These are phyloP conservation scores for Brachionus asplanchnoidis DNA, from an alignment of 1,140 invertebrate genomes.

Conservation along the genomic window DNA sequence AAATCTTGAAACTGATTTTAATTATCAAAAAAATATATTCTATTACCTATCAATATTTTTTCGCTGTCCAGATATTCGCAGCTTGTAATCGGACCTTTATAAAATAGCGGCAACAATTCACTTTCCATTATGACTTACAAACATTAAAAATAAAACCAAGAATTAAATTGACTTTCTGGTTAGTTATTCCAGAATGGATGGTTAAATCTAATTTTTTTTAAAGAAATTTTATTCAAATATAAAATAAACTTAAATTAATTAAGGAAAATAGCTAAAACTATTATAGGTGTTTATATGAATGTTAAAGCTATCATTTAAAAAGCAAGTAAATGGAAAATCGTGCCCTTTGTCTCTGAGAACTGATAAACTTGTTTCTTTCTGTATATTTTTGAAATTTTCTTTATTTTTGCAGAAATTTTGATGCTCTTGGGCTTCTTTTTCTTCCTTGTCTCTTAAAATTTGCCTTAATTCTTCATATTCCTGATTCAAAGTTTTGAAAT, in stretches of 20 bases:
- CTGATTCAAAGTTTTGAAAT: background rate
- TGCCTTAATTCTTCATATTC: slow-evolving; percentile 3
- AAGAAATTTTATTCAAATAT: background rate
- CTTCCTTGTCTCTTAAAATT: background rate
- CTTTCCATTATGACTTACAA: background rate
- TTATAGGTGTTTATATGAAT: background rate
- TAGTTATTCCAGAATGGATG: background rate
- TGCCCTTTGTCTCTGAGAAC: background rate
- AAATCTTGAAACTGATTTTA: background rate
- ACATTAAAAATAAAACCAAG: background rate
- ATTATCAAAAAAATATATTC: background rate
- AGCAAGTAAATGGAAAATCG: background rate
- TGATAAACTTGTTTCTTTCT: background rate
- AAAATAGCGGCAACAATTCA: background rate
- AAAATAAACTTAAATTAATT: background rate
- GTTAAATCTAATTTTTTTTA: background rate
- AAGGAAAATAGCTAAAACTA: slow-evolving; percentile 2
- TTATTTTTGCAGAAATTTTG: background rate
- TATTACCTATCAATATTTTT: slow-evolving; percentile 4
- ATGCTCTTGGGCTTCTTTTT: background rate
- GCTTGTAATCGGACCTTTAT: slow-evolving; percentile 11
- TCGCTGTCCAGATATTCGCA: background rate
- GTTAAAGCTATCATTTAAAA: background rate
- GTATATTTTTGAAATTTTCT: background rate
- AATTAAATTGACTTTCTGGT: background rate